phyloP scores from a whole-genome alignment of 2,888 invertebrate genomes.

The Chesias legatella region DNA sequence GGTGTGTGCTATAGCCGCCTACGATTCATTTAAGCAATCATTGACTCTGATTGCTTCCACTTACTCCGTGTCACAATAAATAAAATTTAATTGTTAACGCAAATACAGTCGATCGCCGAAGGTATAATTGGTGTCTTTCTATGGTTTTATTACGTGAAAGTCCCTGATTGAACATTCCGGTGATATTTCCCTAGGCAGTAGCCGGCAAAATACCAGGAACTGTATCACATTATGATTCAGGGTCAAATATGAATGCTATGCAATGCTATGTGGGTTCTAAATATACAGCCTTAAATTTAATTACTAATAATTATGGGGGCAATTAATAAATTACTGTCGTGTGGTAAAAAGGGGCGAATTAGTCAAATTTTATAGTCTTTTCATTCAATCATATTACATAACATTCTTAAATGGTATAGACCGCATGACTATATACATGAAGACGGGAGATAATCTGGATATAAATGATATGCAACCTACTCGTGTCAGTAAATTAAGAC shows the following conservation, averaged over 20 bases:
- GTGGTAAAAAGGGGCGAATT: too few relatives aligned
- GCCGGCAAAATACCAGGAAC: neutral
- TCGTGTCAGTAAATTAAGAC: too few relatives aligned
- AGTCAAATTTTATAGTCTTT: too few relatives aligned
- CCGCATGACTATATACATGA: too few relatives aligned
- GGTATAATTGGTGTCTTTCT: neutral
- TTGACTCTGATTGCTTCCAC: conserved; percentile 61
- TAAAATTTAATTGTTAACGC: conserved; percentile 28
- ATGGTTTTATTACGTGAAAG: neutral
- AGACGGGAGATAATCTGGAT: too few relatives aligned
- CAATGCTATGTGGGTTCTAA: conserved; percentile 20
- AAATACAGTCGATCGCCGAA: conserved; percentile 11
- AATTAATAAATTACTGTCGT: conserved; percentile 6
- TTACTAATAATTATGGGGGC: conserved; percentile 13
- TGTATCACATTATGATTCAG: conserved; percentile 1
- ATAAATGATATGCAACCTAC: too few relatives aligned
- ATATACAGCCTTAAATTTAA: conserved; percentile 14
- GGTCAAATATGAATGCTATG: conserved; percentile 5
- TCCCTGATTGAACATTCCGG: too few relatives aligned
- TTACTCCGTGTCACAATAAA: conserved; percentile 41
- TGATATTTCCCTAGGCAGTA: too few relatives aligned
- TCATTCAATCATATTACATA: too few relatives aligned
- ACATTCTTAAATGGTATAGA: too few relatives aligned
- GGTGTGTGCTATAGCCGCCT: conserved; percentile 56
- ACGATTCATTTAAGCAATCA: conserved; percentile 69